Evolutionary conservation across 2,888 invertebrate species (phyloP), one percentile per base, ranked within the genome.

Genomic region (Aplocera efformata): DNA sequence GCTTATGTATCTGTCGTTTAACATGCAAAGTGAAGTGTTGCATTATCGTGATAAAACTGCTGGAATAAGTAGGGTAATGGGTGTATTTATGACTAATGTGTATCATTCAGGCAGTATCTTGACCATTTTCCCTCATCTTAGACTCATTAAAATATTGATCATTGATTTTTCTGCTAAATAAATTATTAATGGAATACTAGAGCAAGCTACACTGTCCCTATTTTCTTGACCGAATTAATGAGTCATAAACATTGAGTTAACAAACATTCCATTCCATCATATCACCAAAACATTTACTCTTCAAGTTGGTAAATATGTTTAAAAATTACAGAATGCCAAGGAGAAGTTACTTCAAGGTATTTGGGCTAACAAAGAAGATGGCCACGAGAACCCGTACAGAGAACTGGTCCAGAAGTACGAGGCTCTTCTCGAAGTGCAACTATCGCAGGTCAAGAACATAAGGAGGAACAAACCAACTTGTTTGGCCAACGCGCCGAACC

Each of bases 371-470:
- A 88, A 86, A 63, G 86, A 82, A 63, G 83, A 86, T 54, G 83
- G 83, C 48, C 84, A 85, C 56, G 90, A 89, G 49, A 94, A 94
- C 73, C 92, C 94, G 0, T 96, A 95, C 78, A 90, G 94, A 65
- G 94, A 93, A 40, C 85, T 96, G 56, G 94, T 95, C 34, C 94
- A 95, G 72, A 96, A 96, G 72, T 96, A 95, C 72, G 95, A 96
- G 77, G 95, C 95, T 17, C 84, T 96, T 35, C 80, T 95, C 20
- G 93, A 94, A 69, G 93, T 94, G 25, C 94, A 95, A 66, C 84
- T 92, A 51, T 90, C 91, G 44, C 91, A 92, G 40, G 89, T 89
- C 31, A 90, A 82, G 63, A 89, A 83, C 50, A 83, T 85, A 53
- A 78, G 69, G 60, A 90, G 83, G 63, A 79, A 71, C 49, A 85